Base-by-base conservation (phyloP, 2,113 vertebrate species). In the Melanerpes formicivorus region DNA sequence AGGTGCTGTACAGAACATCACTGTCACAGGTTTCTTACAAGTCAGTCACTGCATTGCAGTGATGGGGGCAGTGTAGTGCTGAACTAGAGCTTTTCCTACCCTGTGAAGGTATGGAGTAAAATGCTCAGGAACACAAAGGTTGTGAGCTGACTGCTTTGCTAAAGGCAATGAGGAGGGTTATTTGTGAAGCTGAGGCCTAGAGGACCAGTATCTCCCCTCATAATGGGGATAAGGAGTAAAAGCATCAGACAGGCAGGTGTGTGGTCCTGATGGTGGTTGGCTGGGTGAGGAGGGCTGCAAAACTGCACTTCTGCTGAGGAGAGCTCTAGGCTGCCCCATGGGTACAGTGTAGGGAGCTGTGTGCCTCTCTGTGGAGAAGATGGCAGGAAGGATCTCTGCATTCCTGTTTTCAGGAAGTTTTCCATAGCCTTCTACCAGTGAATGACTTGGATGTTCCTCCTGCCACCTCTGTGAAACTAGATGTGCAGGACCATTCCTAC, bases 381-480 rank as follows among this genome's bases (percentile, higher is more conserved):
- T 52, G 29, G 71, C 76, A 82, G 44, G 27, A 84, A 55, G 44
- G 75, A 23, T 86, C 32, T 64, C 48, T 3, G 14, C 30, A 21
- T 74, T 89, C n/a, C 40, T 85, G 34, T 74, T 94, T 62, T 70
- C 34, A 48, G 73, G 85, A 80, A 72, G 64, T 52, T 91, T 78
- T 88, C 83, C 40, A 37, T 46, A 87, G 50, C 55, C 40, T 73
- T 85, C 62, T 93, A 25, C 66, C 58, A 81, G n/a, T 66, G 66
- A 87, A 26, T 54, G 52, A 42, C 63, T 90, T 0, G 11, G 90
- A 87, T 42, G 62, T 97, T 93, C 76, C 78, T 95, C 75, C 77
- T 95, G 87, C 92, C 90, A 85, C 95, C 87, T 94, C 72, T 62
- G 70, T 88, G 93, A 93, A 95, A 94, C 95, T 95, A 83, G 88